Percentiles rank a stretch among this genome's conserved stretches.
Evolutionary conservation across 2,113 vertebrate genomes (phyloP).

Genomic region (human (Homo sapiens)): GRCh38 chr3:76153501-76154000

Average conservation of each 20-base stretch:
- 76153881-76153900: background rate
- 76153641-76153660: background rate
- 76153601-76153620: background rate
- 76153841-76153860: background rate
- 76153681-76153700: background rate
- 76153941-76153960: background rate
- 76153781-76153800: background rate
- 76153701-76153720: background rate
- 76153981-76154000: background rate
- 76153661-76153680: background rate
- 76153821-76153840: background rate
- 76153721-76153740: background rate
- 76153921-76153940: background rate
- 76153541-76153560: slow-evolving; percentile 1
- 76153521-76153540: background rate
- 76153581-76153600: background rate
- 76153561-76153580: background rate
- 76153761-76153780: background rate
- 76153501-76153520: background rate
- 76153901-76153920: background rate
- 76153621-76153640: background rate
- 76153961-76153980: background rate
- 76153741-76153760: background rate
- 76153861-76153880: background rate
- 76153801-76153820: background rate